Base-by-base conservation (phyloP, 2,797 vertebrate genomes). In the Sylvia borin region DNA sequence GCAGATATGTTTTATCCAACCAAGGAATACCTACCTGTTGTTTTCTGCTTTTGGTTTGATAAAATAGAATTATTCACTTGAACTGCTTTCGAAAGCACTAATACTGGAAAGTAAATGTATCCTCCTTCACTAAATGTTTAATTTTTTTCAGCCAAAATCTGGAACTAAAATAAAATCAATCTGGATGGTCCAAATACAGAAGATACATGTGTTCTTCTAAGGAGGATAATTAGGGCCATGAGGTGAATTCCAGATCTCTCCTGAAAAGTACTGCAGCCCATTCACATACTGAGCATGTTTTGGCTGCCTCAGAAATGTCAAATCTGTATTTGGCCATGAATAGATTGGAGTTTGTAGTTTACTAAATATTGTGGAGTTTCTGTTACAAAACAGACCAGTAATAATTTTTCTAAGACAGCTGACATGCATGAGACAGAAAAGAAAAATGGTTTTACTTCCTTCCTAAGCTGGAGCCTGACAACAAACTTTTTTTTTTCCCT, bases 381-480 rank as follows among this genome's bases (percentile, higher is more conserved):
- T 98, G 93, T 97, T 97, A 97, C 95, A 97, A 97, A 98, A 97
- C 94, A 97, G 95, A 97, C 94, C 91, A 91, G 90, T 97, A 96
- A 94, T 97, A 95, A 85, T 97, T 97, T 97, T 97, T 95, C 88
- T 89, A 83, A 97, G 96, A 96, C 97, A 98, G 97, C 97, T 98
- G 98, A 97, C 95, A 94, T 96, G 85, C 96, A 96, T 97, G 97
- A 98, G 96, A 97, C 95, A 95, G 97, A 97, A 97, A 97, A 98
- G 97, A 98, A 98, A 97, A 98, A 98, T 97, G 85, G 92, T 92
- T 98, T 97, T 97, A 97, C 97, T 98, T 98, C 98, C 98, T 98
- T 98, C 97, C 97, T 98, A 96, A 94, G 89, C 97, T 97, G 76
- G 84, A 97, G 94, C 81, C 96, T 97, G 96, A 97, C 93, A 95